These are phyloP conservation scores for Sialia sialis DNA, from an alignment of 2,113 vertebrate species.

Conservation along the genomic window DNA sequence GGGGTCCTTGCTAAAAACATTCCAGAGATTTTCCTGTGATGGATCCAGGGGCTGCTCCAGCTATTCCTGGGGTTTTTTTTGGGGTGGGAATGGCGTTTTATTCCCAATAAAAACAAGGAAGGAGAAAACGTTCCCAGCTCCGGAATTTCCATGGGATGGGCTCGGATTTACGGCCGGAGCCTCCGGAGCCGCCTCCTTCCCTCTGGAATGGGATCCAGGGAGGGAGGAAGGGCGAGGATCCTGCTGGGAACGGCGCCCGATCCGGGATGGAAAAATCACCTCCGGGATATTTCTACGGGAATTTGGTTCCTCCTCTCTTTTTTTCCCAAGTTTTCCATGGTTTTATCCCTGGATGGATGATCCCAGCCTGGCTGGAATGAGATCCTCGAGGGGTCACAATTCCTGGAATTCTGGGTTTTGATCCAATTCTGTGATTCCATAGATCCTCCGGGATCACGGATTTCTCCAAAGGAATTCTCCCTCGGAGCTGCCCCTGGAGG, in stretches of 20 bases:
- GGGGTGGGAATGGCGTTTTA: rapidly evolving
- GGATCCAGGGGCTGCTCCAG: neutral
- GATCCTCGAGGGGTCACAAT: rapidly evolving
- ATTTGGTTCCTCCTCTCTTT: rapidly evolving
- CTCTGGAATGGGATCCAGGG: slow-evolving; percentile 70
- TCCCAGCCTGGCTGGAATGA: neutral
- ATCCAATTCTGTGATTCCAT: neutral
- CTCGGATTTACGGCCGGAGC: slow-evolving; percentile 66
- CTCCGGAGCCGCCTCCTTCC: slow-evolving; percentile 72
- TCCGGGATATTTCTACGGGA: rapidly evolving
- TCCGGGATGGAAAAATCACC: neutral
- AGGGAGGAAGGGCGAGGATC: slow-evolving; percentile 17
- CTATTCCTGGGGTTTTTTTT: neutral
- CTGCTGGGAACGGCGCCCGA: neutral
- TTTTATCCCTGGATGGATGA: rapidly evolving
- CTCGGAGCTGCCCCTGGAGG: neutral
- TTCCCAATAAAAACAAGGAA: slow-evolving; percentile 43
- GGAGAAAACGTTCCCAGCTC: slow-evolving; percentile 75
- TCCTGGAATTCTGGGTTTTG: neutral
- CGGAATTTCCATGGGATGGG: slow-evolving; percentile 67
- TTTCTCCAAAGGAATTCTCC: neutral
- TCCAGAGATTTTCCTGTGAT: neutral
- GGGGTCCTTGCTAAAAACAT: neutral
- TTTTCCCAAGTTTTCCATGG: neutral
- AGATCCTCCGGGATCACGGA: neutral